Evolutionary conservation across 2,113 vertebrate species (phyloP).

Genomic region (Microtus richardsoni): DNA sequence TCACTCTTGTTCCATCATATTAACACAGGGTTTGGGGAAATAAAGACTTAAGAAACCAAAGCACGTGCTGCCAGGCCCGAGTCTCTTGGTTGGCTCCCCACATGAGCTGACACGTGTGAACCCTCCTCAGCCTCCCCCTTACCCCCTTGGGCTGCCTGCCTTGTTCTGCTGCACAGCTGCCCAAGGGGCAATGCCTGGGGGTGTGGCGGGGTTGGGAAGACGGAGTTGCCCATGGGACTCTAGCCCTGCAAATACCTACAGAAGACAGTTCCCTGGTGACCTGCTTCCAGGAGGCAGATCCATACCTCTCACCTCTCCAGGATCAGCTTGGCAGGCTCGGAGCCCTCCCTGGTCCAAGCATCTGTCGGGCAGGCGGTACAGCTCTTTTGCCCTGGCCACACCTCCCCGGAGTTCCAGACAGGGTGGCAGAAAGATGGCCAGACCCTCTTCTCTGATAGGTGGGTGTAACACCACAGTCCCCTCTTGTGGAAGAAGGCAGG

Average conservation of each 20-base stretch:
- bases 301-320: conserved; percentile 77
- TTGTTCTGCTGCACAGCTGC: neutral
- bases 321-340: conserved; percentile 88
- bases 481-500: conserved; percentile 67
- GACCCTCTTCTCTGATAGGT: conserved; percentile 90
- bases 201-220: accelerated
- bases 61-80: neutral
- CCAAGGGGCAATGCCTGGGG: neutral
- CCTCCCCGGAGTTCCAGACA: conserved; percentile 84
- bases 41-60: neutral
- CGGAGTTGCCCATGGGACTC: accelerated
- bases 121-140: neutral
- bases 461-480: neutral
- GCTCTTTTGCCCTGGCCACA: conserved; percentile 89
- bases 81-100: accelerated
- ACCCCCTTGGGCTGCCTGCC: too few species aligned
- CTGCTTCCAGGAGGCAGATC: neutral
- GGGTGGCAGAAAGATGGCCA: conserved; percentile 92
- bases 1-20: neutral
- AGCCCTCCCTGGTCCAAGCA: conserved; percentile 89
- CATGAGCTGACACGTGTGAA: accelerated
- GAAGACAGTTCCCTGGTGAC: neutral
- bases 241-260: neutral
- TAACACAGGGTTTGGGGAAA: neutral
- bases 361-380: conserved; percentile 89